Conservation (phyloP, 1,140 invertebrate species). For the Aphelinus certus region DNA sequence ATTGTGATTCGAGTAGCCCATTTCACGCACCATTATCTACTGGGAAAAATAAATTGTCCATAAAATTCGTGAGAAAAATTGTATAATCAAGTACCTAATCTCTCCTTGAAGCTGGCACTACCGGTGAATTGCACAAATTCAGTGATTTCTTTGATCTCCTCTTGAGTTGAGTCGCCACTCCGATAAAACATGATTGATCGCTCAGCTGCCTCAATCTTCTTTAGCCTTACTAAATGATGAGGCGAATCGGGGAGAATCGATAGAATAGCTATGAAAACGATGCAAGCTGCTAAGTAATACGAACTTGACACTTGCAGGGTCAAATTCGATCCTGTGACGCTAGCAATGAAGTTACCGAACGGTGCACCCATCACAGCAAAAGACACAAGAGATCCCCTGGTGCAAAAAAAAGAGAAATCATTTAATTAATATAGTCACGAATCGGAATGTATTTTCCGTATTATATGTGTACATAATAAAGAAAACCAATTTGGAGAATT, state of each 20-base stretch:
- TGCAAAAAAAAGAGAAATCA: constrained; percentile 59
- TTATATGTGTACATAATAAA: no score
- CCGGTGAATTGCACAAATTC: constrained; percentile 3
- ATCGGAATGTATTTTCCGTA: no score
- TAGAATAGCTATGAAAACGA: constrained; percentile 5
- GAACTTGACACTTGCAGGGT: constrained; percentile 66
- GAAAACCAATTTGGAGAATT: no score
- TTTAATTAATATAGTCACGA: no score
- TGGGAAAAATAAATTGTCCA: no score
- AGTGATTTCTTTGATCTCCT: constrained; percentile 15
- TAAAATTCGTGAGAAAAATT: no score
- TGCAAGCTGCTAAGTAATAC: constrained; percentile 59
- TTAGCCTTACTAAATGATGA: constrained; percentile 68
- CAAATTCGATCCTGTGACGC: constrained; percentile 70
- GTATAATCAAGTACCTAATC: no score
- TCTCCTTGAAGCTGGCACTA: background rate
- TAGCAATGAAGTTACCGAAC: constrained; percentile 75
- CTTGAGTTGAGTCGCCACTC: background rate
- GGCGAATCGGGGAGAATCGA: constrained; percentile 78
- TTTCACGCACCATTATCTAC: no score
- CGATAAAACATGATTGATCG: constrained; percentile 53
- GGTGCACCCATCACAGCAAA: constrained; percentile 57
- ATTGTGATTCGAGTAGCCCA: no score
- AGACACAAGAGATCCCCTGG: constrained; percentile 71
- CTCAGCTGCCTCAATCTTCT: constrained; percentile 61